Evolutionary conservation across 1,140 invertebrate species (phyloP).

Genomic region (Doryteuthis pealeii): DNA sequence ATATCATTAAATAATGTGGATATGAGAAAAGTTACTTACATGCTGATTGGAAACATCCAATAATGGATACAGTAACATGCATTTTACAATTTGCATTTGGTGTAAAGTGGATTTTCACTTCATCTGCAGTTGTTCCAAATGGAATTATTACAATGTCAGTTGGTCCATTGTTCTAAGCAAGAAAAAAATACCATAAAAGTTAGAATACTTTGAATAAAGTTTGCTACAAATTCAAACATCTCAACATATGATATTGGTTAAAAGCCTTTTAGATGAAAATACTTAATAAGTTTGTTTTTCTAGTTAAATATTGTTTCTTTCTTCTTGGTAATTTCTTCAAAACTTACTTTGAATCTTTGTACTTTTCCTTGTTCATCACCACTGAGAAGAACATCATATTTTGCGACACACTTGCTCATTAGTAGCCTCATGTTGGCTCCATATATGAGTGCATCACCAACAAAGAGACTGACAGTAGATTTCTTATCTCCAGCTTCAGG

Average conservation of each 20-base stretch:
- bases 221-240: no score
- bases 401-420: background rate
- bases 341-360: background rate
- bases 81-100: background rate
- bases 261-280: no score
- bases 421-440: background rate
- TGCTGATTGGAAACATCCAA: background rate
- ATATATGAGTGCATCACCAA: slow-evolving; percentile 1
- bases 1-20: no score
- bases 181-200: no score
- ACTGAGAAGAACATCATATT: background rate
- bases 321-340: no score
- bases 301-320: no score
- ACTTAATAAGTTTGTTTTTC: no score
- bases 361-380: background rate
- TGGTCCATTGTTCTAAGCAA: background rate
- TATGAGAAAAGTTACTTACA: no score
- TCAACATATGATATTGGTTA: no score
- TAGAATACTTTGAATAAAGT: no score
- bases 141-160: background rate
- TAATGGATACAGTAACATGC: background rate
- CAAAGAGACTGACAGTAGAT: background rate
- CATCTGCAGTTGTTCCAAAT: background rate
- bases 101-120: background rate
- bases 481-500: background rate